Evolutionary conservation across 2,113 vertebrate genomes (phyloP).

Genomic region (Calidris pygmaea): DNA sequence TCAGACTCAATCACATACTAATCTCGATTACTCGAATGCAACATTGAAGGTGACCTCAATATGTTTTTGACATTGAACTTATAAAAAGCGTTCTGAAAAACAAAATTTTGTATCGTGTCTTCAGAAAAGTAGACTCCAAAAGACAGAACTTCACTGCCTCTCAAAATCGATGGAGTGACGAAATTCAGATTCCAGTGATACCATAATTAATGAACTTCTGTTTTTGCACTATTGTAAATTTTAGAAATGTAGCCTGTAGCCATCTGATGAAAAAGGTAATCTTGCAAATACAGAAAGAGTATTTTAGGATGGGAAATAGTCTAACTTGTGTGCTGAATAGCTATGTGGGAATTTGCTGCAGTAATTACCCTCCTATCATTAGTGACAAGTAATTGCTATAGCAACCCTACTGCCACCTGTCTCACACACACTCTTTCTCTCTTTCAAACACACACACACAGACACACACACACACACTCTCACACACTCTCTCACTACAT

Average conservation of each 20-base stretch:
- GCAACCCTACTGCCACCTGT: constrained; percentile 80
- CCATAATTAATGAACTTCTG: neutral
- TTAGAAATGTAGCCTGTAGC: constrained; percentile 18
- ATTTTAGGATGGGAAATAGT: constrained; percentile 67
- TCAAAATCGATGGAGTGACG: neutral
- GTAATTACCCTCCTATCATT: constrained; percentile 83
- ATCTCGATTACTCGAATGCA: neutral
- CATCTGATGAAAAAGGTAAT: constrained; percentile 48
- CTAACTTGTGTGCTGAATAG: constrained; percentile 77
- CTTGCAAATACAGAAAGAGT: constrained; percentile 48
- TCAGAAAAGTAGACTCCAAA: neutral
- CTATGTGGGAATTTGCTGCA: constrained; percentile 76
- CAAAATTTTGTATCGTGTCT: neutral
- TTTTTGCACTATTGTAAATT: neutral
- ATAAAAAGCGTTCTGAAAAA: neutral
- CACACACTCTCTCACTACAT: constrained; percentile 38
- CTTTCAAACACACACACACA: neutral
- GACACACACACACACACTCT: neutral
- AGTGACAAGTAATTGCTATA: constrained; percentile 81
- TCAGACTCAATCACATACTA: constrained; percentile 28
- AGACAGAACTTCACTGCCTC: neutral
- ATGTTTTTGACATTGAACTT: constrained; percentile 26
- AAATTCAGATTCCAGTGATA: neutral
- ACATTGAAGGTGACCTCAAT: constrained; percentile 18
- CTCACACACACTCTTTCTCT: constrained; percentile 61